phyloP scores from a whole-genome alignment of 2,888 invertebrate species.

The Agrochola circellaris region DNA sequence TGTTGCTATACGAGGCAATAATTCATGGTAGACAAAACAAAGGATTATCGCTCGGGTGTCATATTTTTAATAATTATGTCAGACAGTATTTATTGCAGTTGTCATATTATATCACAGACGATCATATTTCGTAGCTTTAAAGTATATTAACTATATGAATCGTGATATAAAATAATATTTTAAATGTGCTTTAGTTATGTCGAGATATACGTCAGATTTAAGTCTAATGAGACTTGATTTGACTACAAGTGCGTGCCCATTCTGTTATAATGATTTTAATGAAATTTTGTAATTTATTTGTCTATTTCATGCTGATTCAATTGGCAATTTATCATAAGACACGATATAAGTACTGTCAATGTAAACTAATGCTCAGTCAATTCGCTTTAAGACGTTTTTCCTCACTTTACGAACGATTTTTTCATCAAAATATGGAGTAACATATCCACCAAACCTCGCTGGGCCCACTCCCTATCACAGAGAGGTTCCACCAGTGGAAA shows the following conservation, averaged over 20 bases:
- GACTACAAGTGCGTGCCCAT: neutral
- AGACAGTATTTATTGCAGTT: neutral
- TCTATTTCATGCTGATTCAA: neutral
- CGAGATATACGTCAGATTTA: neutral
- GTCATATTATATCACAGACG: conserved; percentile 4
- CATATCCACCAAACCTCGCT: neutral
- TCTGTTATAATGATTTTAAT: neutral
- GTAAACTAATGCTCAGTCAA: neutral
- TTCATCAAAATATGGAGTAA: neutral
- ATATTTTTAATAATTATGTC: conserved; percentile 22
- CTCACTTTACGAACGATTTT: neutral
- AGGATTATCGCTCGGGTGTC: conserved; percentile 12
- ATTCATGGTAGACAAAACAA: conserved; percentile 7
- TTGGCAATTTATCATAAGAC: too few relatives aligned
- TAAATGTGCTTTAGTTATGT: neutral
- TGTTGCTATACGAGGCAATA: neutral
- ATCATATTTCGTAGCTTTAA: neutral
- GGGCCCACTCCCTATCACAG: neutral
- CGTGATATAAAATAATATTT: neutral
- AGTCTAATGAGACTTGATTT: neutral
- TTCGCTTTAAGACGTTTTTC: neutral
- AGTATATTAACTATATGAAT: too few relatives aligned
- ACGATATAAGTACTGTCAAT: neutral
- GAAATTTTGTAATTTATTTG: neutral
- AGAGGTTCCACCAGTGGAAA: neutral